Conservation (phyloP, 2,797 vertebrate genomes). For the Tapirus indicus region DNA sequence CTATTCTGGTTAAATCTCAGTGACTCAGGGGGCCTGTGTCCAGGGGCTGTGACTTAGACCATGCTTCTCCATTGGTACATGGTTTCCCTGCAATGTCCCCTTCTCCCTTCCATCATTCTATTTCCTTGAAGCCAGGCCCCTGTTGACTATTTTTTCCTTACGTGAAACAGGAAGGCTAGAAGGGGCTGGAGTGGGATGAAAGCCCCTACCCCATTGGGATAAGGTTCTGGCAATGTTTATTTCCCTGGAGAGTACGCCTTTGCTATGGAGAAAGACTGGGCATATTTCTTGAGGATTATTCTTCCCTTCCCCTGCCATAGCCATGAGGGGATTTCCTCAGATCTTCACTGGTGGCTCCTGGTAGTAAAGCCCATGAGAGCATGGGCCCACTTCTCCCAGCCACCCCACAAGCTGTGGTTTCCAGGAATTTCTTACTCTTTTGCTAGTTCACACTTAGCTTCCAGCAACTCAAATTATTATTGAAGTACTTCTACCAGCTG, state of each 20-base stretch:
- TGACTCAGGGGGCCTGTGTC: background rate
- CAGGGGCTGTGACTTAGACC: background rate
- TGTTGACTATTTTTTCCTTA: background rate
- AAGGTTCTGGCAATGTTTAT: background rate
- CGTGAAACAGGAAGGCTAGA: background rate
- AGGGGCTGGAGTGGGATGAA: too few species aligned
- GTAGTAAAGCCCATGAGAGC: background rate
- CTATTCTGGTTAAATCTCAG: too few species aligned
- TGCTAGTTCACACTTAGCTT: background rate
- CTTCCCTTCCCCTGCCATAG: background rate
- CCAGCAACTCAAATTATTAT: background rate
- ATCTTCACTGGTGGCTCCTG: background rate
- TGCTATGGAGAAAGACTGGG: background rate
- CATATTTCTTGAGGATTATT: background rate
- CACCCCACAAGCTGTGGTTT: background rate
- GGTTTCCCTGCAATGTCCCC: fast-evolving
- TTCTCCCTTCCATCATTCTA: background rate
- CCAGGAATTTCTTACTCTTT: background rate
- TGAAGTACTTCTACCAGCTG: too few species aligned
- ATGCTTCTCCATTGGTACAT: background rate
- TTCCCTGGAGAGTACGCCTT: background rate
- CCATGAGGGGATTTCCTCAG: background rate
- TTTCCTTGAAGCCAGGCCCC: background rate
- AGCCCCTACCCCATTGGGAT: too few species aligned
- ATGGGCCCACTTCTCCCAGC: background rate